These are phyloP conservation scores for Digitonthophagus gazella DNA, from an alignment of 2,888 invertebrate genomes.

Conservation along the genomic window DNA sequence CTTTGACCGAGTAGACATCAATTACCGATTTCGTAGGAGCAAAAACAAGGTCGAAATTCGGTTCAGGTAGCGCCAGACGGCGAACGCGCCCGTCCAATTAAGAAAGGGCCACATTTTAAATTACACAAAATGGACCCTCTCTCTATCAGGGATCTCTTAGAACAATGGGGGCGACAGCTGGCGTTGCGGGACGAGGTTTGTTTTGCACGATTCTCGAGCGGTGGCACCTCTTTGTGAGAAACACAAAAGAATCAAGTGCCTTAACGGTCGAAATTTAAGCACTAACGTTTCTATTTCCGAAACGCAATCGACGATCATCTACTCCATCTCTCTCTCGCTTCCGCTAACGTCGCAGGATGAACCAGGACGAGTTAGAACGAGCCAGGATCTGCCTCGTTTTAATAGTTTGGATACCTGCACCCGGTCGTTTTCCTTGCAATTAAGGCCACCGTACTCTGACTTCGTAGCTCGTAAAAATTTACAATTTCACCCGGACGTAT, in stretches of 20 bases:
- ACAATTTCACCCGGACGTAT: neutral
- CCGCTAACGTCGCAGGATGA: neutral
- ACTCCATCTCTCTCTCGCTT: neutral
- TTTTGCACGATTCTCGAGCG: neutral
- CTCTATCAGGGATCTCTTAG: neutral
- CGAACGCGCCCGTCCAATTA: neutral
- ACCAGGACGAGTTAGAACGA: neutral
- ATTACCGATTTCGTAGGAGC: conserved; percentile 3
- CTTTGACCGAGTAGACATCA: neutral
- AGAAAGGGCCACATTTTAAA: conserved; percentile 9
- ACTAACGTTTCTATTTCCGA: neutral
- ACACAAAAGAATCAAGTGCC: neutral
- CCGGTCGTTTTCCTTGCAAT: neutral
- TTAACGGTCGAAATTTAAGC: neutral
- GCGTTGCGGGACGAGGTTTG: neutral
- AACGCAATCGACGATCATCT: too few species aligned
- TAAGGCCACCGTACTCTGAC: neutral
- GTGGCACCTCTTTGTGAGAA: neutral
- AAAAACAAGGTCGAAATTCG: conserved; percentile 8
- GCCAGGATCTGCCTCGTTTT: neutral
- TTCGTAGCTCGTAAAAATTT: neutral
- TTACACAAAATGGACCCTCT: conserved; percentile 3
- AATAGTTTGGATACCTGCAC: neutral
- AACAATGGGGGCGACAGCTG: neutral
- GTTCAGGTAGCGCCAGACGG: neutral